Base-by-base conservation (phyloP, 2,113 vertebrate genomes). In the Phyllostomus discolor region DNA sequence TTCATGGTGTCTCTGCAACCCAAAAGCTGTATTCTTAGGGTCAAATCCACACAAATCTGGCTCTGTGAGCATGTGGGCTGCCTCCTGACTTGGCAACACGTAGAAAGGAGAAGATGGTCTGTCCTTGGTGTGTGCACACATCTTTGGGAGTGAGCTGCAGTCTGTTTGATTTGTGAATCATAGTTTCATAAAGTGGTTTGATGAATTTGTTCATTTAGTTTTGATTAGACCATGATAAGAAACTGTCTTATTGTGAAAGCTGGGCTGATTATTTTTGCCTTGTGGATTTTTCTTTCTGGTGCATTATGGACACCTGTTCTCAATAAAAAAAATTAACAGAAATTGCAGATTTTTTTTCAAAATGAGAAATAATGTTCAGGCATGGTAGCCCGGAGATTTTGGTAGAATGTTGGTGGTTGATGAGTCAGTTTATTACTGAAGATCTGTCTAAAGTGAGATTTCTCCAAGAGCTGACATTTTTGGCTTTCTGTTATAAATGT, bases 151-250 rank as follows among this genome's bases (percentile, higher is more conserved):
- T 24, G 57, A 85, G 84, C 80, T 84, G 35, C 10, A 31, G 69
- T 87, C 50, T 38, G 19, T 38, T 33, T 92, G 88, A 67, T 52
- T 75, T 84, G 94, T 97, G 95, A 94, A 84, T 82, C 92, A 66
- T 76, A 76, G 87, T 87, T 95, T 87, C 67, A n/a, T 82, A 73
- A 91, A 93, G 52, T 69, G 54, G 66, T 54, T 75, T 96, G 64
- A 95, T 95, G 64, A 95, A 95, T 86, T 66, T 70, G 48, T 82
- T 96, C 81, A 70, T 86, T 88, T 90, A 66, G 81, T 85, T 93
- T 95, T 90, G 93, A 82, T 79, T 88, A 72, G 62, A 70, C 92
- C 92, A 86, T 43, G 88, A 41, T 48, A 90, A 78, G 28, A 46
- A 28, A 48, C 35, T 54, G 46, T 73, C 26, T 95, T 95, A 79